Percentiles rank a stretch among this genome's conserved stretches.
phyloP scores from a whole-genome alignment of 2,888 invertebrate species.

The Lomographa bimaculata region DNA sequence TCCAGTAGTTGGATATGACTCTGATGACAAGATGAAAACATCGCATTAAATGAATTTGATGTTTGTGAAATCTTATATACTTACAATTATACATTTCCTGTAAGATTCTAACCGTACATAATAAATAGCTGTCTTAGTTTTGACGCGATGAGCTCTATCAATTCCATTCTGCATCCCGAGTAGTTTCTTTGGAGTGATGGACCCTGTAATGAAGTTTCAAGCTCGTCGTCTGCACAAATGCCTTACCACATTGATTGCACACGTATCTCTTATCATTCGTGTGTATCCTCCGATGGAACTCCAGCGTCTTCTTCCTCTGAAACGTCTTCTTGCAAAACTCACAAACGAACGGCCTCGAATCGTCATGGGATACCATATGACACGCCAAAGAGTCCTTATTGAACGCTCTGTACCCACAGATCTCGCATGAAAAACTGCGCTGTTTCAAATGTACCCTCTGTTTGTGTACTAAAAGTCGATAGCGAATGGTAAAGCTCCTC shows the following conservation, averaged over 20 bases:
- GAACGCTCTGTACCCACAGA: slow-evolving; percentile 67
- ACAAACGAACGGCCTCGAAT: slow-evolving; percentile 81
- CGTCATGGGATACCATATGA: slow-evolving; percentile 82
- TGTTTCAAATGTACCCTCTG: slow-evolving; percentile 63
- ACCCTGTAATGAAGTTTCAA: slow-evolving; percentile 80
- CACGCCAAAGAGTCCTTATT: slow-evolving; percentile 71
- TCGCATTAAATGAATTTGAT: no score
- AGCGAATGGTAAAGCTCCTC: slow-evolving; percentile 53
- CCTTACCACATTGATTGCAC: slow-evolving; percentile 74
- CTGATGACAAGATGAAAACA: no score
- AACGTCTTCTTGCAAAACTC: slow-evolving; percentile 83
- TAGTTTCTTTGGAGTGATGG: slow-evolving; percentile 61
- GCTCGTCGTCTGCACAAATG: slow-evolving; percentile 83
- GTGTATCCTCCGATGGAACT: slow-evolving; percentile 80
- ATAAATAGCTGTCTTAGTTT: no score
- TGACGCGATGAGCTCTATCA: no score
- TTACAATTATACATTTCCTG: no score
- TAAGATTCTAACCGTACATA: no score
- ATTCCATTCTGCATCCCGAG: slow-evolving; percentile 4
- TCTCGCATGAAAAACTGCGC: slow-evolving; percentile 54
- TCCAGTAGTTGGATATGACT: no score
- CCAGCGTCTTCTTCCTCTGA: slow-evolving; percentile 81
- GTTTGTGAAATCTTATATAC: no score
- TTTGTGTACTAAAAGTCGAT: slow-evolving; percentile 54
- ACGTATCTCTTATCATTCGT: slow-evolving; percentile 80